A percentile compares a stretch with the other conserved stretches of the same genome.
Evolutionary conservation across 2,113 vertebrate species (phyloP).

Genomic region (Neoarius graeffei): DNA sequence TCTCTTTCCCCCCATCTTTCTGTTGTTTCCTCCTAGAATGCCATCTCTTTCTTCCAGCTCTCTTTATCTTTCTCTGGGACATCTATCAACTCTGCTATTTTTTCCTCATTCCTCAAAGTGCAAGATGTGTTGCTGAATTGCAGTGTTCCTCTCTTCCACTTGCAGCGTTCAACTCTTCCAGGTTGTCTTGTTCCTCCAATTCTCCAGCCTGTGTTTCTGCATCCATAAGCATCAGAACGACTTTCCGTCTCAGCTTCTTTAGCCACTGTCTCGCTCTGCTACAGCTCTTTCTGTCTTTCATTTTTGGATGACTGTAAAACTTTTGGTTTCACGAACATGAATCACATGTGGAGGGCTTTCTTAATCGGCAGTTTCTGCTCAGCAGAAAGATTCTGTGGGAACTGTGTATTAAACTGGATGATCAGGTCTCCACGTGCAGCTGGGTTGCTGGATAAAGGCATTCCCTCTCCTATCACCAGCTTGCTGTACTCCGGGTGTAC

Average conservation of each 20-base stretch:
- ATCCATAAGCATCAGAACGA: not conserved
- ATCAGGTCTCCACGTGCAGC: slow-evolving; percentile 81
- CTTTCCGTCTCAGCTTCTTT: too few relatives aligned
- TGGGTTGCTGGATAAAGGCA: slow-evolving; percentile 78
- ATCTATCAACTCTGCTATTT: not conserved
- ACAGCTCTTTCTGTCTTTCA: too few relatives aligned
- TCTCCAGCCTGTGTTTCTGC: not conserved
- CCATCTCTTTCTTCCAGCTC: not conserved
- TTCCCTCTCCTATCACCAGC: slow-evolving; percentile 84
- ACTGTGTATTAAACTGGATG: slow-evolving; percentile 83
- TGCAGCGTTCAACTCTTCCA: too few relatives aligned
- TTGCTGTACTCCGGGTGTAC: slow-evolving; percentile 79
- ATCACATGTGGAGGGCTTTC: slow-evolving; percentile 69
- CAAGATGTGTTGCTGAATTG: not conserved
- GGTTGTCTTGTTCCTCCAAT: not conserved
- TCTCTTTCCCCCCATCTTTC: not conserved
- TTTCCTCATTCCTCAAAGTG: not conserved
- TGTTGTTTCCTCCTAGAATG: not conserved
- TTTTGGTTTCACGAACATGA: not conserved
- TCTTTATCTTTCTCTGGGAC: not conserved
- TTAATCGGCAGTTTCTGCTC: slow-evolving; percentile 78
- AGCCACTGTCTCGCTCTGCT: too few relatives aligned
- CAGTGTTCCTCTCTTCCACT: not conserved
- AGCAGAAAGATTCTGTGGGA: slow-evolving; percentile 79
- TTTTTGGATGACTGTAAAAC: too few relatives aligned